Base-by-base conservation (phyloP, 2,797 vertebrate genomes). In the Triplophysa yarkandensis region DNA sequence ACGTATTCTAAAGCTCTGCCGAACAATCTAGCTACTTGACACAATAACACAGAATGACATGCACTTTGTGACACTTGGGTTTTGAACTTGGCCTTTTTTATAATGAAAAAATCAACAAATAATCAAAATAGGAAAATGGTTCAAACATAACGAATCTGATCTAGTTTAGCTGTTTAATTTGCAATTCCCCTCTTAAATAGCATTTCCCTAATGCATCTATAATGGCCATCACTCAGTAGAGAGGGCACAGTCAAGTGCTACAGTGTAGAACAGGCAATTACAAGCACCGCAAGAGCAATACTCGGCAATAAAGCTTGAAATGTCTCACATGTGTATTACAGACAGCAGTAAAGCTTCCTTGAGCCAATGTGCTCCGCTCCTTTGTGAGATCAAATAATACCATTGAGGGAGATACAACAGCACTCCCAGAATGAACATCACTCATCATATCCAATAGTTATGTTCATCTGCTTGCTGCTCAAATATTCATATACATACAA, bases 251-350 rank as follows among this genome's bases (percentile, higher is more conserved):
- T 46, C n/a, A 8, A 71, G 41, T 32, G 14, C 55, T 48, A 5
- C 28, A n/a, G 34, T 61, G 41, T 61, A 48, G 25, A 36, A 60
- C 41, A 34, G 36, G 57, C 57, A 36, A 61, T 60, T 46, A 34
- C 28, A 48, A 27, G 36, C 27, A 9, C 68, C 17, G n/a, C 39
- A 16, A 3, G 7, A 41, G 36, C 52, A 55, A 25, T 32, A 32
- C 19, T 13, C n/a, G 43, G 39, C 21, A 69, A 58, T 58, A 10
- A 6, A 30, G 25, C 52, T 58, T 55, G 23, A 57, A 19, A 57
- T 57, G 52, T 43, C 68, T 44, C 66, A 14, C 50, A 54, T 17
- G 54, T 57, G 54, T 57, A 57, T 30, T 30, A 57, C 27, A 57
- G 27, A 21, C 9, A 30, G 23, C 34, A 13, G 34, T 55, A 68